Conservation (phyloP, 2,113 vertebrate genomes). For the Psilopogon haemacephalus region DNA sequence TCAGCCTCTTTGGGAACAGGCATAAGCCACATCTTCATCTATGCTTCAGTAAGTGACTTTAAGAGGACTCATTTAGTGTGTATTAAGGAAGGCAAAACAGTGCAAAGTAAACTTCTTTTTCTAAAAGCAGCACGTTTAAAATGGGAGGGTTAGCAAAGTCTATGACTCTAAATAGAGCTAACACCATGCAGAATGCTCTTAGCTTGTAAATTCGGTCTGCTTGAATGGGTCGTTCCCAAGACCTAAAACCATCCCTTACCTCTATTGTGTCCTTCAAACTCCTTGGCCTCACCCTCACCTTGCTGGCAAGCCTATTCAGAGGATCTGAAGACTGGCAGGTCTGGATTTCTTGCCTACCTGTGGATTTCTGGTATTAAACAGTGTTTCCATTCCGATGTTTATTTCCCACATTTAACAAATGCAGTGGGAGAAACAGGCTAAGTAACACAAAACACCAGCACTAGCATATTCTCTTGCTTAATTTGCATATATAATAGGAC, state of each 20-base stretch:
- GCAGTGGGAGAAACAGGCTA: background rate
- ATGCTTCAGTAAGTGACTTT: background rate
- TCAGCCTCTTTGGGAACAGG: background rate
- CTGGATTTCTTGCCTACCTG: background rate
- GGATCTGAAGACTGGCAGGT: background rate
- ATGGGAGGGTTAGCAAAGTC: background rate
- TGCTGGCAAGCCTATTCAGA: background rate
- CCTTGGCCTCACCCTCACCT: background rate
- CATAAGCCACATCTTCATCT: background rate
- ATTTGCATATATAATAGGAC: background rate
- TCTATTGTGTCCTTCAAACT: background rate
- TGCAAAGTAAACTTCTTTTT: slow-evolving; percentile 3
- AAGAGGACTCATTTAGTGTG: background rate
- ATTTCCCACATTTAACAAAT: background rate
- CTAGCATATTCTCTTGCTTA: background rate
- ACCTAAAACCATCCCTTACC: background rate
- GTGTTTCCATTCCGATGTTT: background rate
- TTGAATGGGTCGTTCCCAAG: background rate
- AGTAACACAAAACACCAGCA: background rate
- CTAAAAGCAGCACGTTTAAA: background rate
- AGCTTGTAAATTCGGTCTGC: background rate
- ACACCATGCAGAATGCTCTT: background rate
- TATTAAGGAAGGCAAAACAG: background rate
- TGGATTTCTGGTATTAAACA: background rate
- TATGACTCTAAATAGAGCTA: background rate